Evolutionary conservation across 2,888 invertebrate species (phyloP), one percentile per base, ranked within the genome.

Genomic region (Coleophora flavipennella): DNA sequence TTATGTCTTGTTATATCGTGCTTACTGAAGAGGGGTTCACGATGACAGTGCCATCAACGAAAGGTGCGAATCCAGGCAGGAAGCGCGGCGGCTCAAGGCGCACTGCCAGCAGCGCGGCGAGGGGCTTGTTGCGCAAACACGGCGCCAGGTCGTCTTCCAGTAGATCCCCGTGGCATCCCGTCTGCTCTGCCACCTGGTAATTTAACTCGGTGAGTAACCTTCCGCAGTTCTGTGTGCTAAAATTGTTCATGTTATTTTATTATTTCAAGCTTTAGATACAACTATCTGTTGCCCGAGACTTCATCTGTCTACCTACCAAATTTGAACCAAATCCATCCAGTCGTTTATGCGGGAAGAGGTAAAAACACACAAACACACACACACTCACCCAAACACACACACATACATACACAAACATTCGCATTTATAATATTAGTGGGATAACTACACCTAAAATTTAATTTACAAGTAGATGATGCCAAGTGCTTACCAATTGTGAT

Each of bases 1-100:
- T n/a, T n/a, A n/a, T n/a, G n/a, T n/a, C n/a, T n/a, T n/a, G 20
- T 20, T 20, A 20, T 20, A 20, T 11, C 29, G 6, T 8, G 62
- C 83, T 77, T 76, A 89, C 89, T 68, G 77, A 86, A 61, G 78
- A 79, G 40, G 91, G 89, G 61, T 88, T 88, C 38, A 90, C 88
- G 51, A 94, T 88, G 47, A 94, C 93, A 20, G 94, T 94, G 52
- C 96, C 96, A 73, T 97, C 97, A 53, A 96, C 91, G 68, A 96
- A 96, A 2, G 97, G 97, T n/a, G 96, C 97, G 67, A 96, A 97
- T 13, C 94, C 94, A 28, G 94, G 91, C 39, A 96, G 87, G 72
- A 94, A 95, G 57, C 89, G 81, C 7, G 96, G 96, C 27, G 92
- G 90, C 59, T 94, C 92, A 39, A 94, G 86, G 55, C 89, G 87